phyloP scores from a whole-genome alignment of 53 echinoderm and acorn worm species.

The Echinometra lucunter region DNA sequence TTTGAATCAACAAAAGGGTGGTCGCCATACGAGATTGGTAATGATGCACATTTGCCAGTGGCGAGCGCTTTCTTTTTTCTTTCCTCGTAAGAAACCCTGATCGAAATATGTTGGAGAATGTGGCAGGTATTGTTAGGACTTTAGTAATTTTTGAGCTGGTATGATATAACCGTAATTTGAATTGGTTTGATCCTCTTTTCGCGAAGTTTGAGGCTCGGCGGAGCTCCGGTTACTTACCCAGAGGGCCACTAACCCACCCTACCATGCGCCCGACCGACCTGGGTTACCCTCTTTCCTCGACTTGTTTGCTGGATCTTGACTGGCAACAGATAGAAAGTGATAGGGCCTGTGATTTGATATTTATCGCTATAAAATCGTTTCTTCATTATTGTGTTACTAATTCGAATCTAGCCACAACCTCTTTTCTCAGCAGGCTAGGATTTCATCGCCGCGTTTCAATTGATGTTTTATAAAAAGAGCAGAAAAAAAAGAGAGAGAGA shows the following conservation, averaged over 20 bases:
- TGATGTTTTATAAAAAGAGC: neutral
- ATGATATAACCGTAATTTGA: constrained; percentile 72
- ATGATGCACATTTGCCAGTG: constrained; percentile 42
- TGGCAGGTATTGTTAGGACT: constrained; percentile 65
- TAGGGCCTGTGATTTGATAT: constrained; percentile 72
- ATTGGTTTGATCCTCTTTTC: constrained; percentile 68
- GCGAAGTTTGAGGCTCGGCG: constrained; percentile 52
- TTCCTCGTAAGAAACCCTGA: constrained; percentile 35
- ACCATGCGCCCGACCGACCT: constrained; percentile 29
- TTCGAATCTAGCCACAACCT: constrained; percentile 69
- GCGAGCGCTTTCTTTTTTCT: neutral
- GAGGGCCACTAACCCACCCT: constrained; percentile 35
- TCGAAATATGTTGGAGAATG: constrained; percentile 57
- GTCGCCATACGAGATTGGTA: constrained; percentile 10
- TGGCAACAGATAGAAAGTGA: constrained; percentile 67
- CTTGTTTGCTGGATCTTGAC: constrained; percentile 63
- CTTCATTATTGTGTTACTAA: constrained; percentile 73
- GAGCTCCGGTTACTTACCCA: constrained; percentile 54
- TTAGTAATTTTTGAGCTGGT: constrained; percentile 68
- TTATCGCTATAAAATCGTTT: constrained; percentile 72
- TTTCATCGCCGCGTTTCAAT: constrained; percentile 61
- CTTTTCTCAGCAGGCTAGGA: constrained; percentile 63
- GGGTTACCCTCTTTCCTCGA: constrained; percentile 19
- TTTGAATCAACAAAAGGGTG: constrained; percentile 58
- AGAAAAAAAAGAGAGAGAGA: neutral